Evolutionary conservation across 2,113 vertebrate species (phyloP).

Genomic region (Junco hyemalis): DNA sequence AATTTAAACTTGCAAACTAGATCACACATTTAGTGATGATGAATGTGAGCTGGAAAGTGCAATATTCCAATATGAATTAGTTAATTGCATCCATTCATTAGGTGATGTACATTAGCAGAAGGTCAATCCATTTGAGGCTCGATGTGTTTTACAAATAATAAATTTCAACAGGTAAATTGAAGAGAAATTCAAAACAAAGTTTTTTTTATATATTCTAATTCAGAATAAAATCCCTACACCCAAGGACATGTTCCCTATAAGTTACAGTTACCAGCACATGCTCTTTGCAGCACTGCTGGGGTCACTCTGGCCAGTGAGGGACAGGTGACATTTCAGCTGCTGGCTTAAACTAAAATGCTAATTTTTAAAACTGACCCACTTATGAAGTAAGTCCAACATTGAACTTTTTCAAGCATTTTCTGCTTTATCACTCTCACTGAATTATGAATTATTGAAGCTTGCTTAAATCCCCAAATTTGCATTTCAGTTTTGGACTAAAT

Average conservation of each 20-base stretch:
- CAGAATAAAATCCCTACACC: background rate
- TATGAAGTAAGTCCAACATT: background rate
- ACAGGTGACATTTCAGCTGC: background rate
- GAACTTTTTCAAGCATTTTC: background rate
- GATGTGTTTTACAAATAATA: conserved; percentile 75
- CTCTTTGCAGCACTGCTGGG: fast-evolving
- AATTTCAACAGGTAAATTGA: conserved; percentile 70
- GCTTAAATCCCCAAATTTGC: background rate
- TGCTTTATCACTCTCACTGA: background rate
- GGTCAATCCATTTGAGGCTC: conserved; percentile 74
- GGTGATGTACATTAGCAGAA: conserved; percentile 75
- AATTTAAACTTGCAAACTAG: conserved; percentile 76
- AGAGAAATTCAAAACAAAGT: background rate
- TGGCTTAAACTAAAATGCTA: background rate
- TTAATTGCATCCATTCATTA: conserved; percentile 79
- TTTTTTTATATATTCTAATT: background rate
- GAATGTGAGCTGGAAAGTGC: conserved; percentile 75
- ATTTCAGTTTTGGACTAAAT: background rate
- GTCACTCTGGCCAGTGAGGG: fast-evolving
- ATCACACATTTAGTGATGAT: conserved; percentile 74
- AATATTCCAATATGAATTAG: conserved; percentile 71
- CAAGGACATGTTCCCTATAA: fast-evolving
- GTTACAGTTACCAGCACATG: fast-evolving
- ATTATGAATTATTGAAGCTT: background rate
- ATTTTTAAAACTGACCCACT: background rate